Base-by-base conservation (phyloP, 2,797 vertebrate genomes). In the Mormyrops boulengeri region DNA sequence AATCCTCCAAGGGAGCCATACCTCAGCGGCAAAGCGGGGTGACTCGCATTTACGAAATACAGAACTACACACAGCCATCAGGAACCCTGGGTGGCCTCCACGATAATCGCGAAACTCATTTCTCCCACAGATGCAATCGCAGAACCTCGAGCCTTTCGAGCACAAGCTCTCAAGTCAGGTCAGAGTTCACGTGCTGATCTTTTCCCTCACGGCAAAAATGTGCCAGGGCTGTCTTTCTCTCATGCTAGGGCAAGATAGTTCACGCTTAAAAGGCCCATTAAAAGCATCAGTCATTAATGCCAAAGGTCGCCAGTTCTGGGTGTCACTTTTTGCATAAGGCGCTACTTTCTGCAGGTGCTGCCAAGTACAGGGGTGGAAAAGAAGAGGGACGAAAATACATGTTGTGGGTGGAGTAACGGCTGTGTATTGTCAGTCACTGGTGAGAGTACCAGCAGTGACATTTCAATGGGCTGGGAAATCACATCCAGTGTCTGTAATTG, bases 401-500 rank as follows among this genome's bases (percentile, higher is more conserved):
- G 53, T 53, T 34, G 53, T 55, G 52, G 41, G 55, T 1, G 11
- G 34, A 38, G 88, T 52, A 34, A 52, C 9, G 9, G 22, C 53
- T 44, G 11, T 53, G 26, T n/a, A 38, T 14, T 17, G 53, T 57
- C 88, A 57, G 90, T 73, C 90, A 89, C 57, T 62, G 86, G 62
- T 26, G 57, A 86, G 87, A 85, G 73, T 62, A 55, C 14, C 85
- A 11, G 84, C 57, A 7, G 34, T 30, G 85, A 34, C 85, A 87
- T 87, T 87, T 57, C 12, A 60, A 38, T 38, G 14, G 53, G 30
- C 50, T 30, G 30, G 85, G 30, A 57, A 87, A 87, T 55, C 52
- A 57, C 53, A 55, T 87, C 17, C 52, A 87, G 9, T 69, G 73
- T 12, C 60, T 86, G 34, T 49, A 30, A 87, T n/a, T 38, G 11